Evolutionary conservation across 2,888 invertebrate genomes (phyloP).

Genomic region (Pimpla rufipes): DNA sequence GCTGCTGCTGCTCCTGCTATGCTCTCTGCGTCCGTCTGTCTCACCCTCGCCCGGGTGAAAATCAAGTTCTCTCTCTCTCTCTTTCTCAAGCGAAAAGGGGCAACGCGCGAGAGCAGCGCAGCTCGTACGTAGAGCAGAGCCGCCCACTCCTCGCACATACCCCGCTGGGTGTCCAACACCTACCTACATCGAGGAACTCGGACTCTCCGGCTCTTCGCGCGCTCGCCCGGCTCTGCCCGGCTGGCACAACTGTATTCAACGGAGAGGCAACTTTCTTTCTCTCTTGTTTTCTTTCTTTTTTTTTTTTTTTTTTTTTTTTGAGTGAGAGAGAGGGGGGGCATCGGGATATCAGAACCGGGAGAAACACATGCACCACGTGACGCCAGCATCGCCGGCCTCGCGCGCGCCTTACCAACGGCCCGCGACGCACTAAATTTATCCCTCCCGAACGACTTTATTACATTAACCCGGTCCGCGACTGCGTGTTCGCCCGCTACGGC

Average conservation of each 20-base stretch:
- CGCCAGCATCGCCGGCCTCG: conserved; percentile 65
- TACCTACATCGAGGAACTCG: conserved; percentile 77
- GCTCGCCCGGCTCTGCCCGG: neutral
- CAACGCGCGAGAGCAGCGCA: conserved; percentile 62
- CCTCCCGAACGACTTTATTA: conserved; percentile 83
- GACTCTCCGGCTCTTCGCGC: conserved; percentile 47
- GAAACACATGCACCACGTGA: conserved; percentile 72
- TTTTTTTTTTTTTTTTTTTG: too few species aligned
- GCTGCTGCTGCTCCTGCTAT: too few species aligned
- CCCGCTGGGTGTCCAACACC: conserved; percentile 85
- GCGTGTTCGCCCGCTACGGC: conserved; percentile 47
- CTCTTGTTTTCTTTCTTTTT: neutral
- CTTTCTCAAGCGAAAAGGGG: conserved; percentile 10
- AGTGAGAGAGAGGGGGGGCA: conserved; percentile 54
- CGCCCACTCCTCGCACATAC: conserved; percentile 81
- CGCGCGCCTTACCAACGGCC: conserved; percentile 64
- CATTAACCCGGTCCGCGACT: conserved; percentile 77
- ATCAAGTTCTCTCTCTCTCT: too few species aligned
- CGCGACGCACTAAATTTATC: conserved; percentile 82
- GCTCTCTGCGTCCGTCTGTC: too few species aligned
- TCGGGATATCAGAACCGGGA: conserved; percentile 38
- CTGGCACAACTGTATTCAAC: conserved; percentile 70
- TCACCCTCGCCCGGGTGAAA: too few species aligned
- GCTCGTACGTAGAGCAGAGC: conserved; percentile 66
- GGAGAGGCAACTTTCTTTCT: conserved; percentile 60